phyloP scores from a whole-genome alignment of 2,888 invertebrate species.

The Anthoptus insignis region DNA sequence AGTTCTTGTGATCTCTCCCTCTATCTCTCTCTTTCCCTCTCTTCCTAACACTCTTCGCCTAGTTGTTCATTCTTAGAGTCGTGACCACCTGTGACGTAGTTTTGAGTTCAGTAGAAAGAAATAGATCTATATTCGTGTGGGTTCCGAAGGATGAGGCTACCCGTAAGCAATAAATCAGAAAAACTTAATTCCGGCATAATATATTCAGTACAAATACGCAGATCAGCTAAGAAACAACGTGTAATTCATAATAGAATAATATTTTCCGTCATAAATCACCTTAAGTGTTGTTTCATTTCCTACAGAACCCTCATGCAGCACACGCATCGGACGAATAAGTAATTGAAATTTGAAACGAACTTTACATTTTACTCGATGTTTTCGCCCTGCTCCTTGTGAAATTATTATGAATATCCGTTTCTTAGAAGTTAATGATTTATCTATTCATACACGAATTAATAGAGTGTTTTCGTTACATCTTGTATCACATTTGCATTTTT shows the following conservation, averaged over 20 bases:
- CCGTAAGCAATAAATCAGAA: constrained; percentile 57
- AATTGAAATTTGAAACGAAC: constrained; percentile 86
- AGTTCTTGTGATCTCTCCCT: no score
- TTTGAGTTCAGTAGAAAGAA: no score
- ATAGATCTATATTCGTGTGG: no score
- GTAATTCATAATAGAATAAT: constrained; percentile 80
- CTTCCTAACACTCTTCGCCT: no score
- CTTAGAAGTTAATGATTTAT: constrained; percentile 62
- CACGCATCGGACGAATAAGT: constrained; percentile 84
- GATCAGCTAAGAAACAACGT: constrained; percentile 80
- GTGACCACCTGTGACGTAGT: no score
- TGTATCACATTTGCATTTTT: no score
- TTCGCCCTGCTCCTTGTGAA: constrained; percentile 75
- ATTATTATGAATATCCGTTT: constrained; percentile 83
- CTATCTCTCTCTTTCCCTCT: no score
- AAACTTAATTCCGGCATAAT: constrained; percentile 61
- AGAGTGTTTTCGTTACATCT: constrained; percentile 26
- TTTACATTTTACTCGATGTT: constrained; percentile 83
- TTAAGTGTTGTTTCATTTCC: constrained; percentile 87
- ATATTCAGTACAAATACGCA: constrained; percentile 59
- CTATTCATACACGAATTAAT: constrained; percentile 49
- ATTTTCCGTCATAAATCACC: constrained; percentile 83
- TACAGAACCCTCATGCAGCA: constrained; percentile 73
- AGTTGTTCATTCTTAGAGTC: no score
- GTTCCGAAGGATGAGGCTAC: no score